phyloP scores from a whole-genome alignment of 2,113 vertebrate genomes.

The Archilochus colubris region DNA sequence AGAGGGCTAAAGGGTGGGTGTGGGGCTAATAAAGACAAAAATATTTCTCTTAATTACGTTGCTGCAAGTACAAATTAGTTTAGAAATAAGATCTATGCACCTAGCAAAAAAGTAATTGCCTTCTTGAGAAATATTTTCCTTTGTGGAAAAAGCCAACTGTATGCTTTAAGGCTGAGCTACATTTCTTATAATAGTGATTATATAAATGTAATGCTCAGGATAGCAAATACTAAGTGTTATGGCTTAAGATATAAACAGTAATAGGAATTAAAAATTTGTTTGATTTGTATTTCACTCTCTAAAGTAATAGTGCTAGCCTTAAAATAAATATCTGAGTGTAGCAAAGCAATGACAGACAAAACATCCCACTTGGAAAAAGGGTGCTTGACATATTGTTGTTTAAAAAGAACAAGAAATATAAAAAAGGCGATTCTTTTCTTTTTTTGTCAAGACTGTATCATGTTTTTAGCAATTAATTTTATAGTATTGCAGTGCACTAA shows the following conservation, averaged over 20 bases:
- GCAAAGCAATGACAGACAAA: background rate
- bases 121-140: background rate
- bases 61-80: background rate
- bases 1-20: background rate
- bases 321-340: background rate
- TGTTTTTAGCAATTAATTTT: background rate
- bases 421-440: no score
- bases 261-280: background rate
- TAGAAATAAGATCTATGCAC: background rate
- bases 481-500: background rate
- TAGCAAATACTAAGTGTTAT: background rate
- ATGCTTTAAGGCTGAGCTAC: background rate
- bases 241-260: background rate
- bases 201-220: background rate
- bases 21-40: background rate
- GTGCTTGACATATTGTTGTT: background rate
- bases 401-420: background rate
- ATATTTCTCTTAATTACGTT: background rate
- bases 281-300: background rate
- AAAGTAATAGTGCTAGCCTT: background rate
- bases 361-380: background rate
- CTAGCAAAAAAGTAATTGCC: background rate
- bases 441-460: background rate
- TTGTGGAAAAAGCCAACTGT: background rate
- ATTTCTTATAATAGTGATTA: background rate